Percentiles rank a stretch among this genome's conserved stretches.
phyloP scores from a whole-genome alignment of 2,797 vertebrate genomes.

The Rhinoraja longicauda region DNA sequence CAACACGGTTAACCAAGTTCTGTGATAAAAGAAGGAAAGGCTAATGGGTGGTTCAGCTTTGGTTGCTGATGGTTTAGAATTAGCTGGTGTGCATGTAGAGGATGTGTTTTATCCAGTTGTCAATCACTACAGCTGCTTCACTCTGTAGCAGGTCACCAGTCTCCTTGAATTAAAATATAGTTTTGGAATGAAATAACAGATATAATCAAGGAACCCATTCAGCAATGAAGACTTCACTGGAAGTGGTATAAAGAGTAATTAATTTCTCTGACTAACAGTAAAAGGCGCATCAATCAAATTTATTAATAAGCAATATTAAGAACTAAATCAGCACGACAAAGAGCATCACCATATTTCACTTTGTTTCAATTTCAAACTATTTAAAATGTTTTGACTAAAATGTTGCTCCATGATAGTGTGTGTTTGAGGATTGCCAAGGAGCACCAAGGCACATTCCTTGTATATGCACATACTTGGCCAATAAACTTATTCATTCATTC shows the following conservation, averaged over 20 bases:
- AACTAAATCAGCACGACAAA: neutral
- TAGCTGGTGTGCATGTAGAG: too few species aligned
- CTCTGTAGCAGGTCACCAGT: neutral
- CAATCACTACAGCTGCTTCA: neutral
- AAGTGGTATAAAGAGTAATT: neutral
- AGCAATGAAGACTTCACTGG: neutral
- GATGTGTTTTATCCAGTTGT: too few species aligned
- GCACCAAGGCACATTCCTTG: too few species aligned
- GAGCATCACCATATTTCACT: neutral
- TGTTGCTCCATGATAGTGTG: neutral
- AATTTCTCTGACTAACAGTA: neutral
- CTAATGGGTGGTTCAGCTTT: too few species aligned
- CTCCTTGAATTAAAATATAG: neutral
- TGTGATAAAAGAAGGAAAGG: too few species aligned
- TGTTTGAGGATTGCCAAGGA: neutral
- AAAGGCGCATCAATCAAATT: neutral
- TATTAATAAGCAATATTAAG: neutral
- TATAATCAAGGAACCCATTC: neutral
- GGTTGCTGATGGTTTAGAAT: too few species aligned
- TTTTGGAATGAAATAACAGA: neutral
- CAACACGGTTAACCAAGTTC: too few species aligned
- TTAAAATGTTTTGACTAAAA: neutral
- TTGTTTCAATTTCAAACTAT: neutral
- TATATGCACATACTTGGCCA: too few species aligned
- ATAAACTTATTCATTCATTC: too few species aligned